Evolutionary conservation across 2,888 invertebrate species (phyloP), one percentile per base, ranked within the genome.

Genomic region (Watsonalla cultraria): DNA sequence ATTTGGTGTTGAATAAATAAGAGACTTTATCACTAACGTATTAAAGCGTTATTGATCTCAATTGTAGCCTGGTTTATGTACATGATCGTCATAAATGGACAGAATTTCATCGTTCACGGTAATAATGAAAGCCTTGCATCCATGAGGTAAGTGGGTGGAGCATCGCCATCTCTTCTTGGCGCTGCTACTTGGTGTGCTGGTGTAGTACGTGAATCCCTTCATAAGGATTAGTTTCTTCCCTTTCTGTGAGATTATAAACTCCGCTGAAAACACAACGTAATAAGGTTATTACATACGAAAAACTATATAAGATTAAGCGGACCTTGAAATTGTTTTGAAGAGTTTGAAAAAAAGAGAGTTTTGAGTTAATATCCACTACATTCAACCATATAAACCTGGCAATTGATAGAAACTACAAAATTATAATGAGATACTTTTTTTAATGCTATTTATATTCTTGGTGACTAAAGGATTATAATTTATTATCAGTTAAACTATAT

Each of bases 121-220:
- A 46, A 58, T 55, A 0, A 68, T 49, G 13, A 47, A 45, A 5
- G 63, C 65, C 33, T 50, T 58, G 47, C 66, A 66, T 11, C 59
- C 52, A 7, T 54, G 14, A n/a, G 54, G 58, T 24, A 50, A 52
- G 14, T 58, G 58, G 0, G 61, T 58, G n/a, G 48, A 48, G 13
- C 48, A 48, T 13, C 58, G 57, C 78, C 78, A 79, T 53, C 78
- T 66, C 46, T 66, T 75, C 52, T 74, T 76, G 6, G 60, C 0
- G 2, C 46, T 39, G 0, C 0, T 51, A 47, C 39, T 46, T 53
- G 39, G 58, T 65, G 48, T 67, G 8, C 9, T 2, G 64, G 50
- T 66, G 54, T 61, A 66, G 48, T 60, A 69, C 7, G 64, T 70
- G 55, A 62, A 70, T 4, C 64, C 66, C 5, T 58, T 60, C 15